Conservation (phyloP, 2,888 invertebrate species). For the Lypha dubia region DNA sequence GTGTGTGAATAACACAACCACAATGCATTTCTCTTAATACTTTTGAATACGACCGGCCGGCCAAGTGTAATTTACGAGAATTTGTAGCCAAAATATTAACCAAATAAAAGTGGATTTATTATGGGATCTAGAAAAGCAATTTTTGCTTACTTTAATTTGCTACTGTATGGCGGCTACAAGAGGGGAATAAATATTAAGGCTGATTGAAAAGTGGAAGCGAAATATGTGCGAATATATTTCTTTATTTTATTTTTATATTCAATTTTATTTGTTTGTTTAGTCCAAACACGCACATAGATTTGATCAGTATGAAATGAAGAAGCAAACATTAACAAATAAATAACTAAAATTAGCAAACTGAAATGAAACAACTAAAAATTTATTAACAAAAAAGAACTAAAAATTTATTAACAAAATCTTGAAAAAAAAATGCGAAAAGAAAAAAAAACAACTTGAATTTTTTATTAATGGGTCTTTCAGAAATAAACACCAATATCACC, state of each 20-base stretch:
- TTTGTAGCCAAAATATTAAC: slow-evolving; percentile 81
- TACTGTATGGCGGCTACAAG: slow-evolving; percentile 51
- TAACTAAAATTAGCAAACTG: slow-evolving; percentile 55
- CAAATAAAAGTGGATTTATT: slow-evolving; percentile 59
- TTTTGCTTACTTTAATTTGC: slow-evolving; percentile 20
- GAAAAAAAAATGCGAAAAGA: slow-evolving; percentile 30
- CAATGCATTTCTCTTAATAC: slow-evolving; percentile 54
- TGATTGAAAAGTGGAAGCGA: slow-evolving; percentile 13
- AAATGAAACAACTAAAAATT: slow-evolving; percentile 5
- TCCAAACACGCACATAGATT: slow-evolving; percentile 70
- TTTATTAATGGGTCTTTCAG: slow-evolving; percentile 7
- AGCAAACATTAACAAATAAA: slow-evolving; percentile 48
- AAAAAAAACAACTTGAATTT: slow-evolving; percentile 31
- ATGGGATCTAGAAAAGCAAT: slow-evolving; percentile 14
- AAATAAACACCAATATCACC: slow-evolving; percentile 22
- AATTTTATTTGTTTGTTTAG: slow-evolving; percentile 55
- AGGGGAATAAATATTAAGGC: slow-evolving; percentile 40
- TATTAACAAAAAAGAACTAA: slow-evolving; percentile 37
- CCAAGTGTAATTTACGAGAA: slow-evolving; percentile 73
- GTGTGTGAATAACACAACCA: not conserved
- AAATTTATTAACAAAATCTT: slow-evolving; percentile 46
- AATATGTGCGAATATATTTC: slow-evolving; percentile 49
- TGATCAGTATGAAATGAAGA: slow-evolving; percentile 61
- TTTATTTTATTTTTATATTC: slow-evolving; percentile 37
- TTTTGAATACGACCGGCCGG: not conserved